Evolutionary conservation across 2,888 invertebrate genomes (phyloP).

Genomic region (Drosophila algonquin): DNA sequence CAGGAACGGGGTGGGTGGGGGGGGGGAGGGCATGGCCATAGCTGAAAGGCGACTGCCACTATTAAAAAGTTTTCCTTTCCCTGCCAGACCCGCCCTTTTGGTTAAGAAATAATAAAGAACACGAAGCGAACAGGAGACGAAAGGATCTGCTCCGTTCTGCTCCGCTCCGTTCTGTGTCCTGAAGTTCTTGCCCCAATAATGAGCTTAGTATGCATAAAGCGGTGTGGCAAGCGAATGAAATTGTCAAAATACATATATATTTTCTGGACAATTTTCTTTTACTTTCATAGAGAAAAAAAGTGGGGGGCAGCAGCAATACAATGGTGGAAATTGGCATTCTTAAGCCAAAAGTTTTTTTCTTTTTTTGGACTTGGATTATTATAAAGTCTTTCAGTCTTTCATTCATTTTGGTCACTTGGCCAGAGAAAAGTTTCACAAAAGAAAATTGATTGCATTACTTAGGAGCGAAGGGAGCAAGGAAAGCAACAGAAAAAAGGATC

Average conservation of each 20-base stretch:
- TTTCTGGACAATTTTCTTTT: conserved; percentile 67
- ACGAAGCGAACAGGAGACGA: conserved; percentile 28
- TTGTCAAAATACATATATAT: conserved; percentile 76
- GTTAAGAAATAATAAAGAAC: conserved; percentile 39
- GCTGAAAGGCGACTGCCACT: conserved; percentile 34
- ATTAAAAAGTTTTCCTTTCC: conserved; percentile 66
- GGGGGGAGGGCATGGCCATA: conserved; percentile 1
- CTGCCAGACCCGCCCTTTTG: conserved; percentile 32
- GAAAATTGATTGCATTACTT: conserved; percentile 71
- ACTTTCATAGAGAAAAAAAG: conserved; percentile 19
- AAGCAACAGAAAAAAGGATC: too few relatives aligned
- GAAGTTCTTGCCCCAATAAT: conserved; percentile 54
- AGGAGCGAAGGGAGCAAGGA: not conserved
- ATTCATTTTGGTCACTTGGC: conserved; percentile 57
- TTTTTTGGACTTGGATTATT: conserved; percentile 24
- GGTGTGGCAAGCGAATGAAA: conserved; percentile 40
- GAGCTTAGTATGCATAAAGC: conserved; percentile 78
- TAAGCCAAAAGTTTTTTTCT: conserved; percentile 41
- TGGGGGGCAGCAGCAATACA: conserved; percentile 31
- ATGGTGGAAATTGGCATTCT: conserved; percentile 63
- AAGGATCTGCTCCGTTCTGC: conserved; percentile 56
- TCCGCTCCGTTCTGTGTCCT: conserved; percentile 42
- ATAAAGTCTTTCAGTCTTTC: conserved; percentile 26
- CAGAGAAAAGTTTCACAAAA: conserved; percentile 61
- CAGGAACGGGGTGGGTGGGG: not conserved